Evolutionary conservation across 2,797 vertebrate genomes (phyloP).

Genomic region (Rhincodon typus): DNA sequence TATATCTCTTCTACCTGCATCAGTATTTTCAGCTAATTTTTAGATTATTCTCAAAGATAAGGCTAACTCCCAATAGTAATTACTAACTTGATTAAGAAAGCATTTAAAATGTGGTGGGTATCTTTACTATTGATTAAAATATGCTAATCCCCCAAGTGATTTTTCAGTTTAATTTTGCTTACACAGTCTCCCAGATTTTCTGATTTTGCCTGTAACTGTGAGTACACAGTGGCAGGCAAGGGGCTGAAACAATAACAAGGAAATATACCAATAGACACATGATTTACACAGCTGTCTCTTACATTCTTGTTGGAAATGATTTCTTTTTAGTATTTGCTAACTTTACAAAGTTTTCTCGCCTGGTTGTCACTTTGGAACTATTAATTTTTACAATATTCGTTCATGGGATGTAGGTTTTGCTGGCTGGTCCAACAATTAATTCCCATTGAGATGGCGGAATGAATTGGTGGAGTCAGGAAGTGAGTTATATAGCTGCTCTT

Average conservation of each 20-base stretch:
- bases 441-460: no score
- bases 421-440: no score
- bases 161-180: no score
- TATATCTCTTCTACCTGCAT: neutral
- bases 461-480: no score
- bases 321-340: neutral
- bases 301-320: neutral
- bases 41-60: neutral
- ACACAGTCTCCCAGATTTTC: no score
- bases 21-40: neutral
- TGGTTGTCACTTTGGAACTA: neutral
- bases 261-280: neutral
- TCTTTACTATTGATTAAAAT: neutral
- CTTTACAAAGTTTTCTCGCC: neutral
- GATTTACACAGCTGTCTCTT: no score
- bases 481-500: no score
- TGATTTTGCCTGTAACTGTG: no score
- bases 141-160: no score
- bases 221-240: no score
- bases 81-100: neutral
- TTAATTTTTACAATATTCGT: no score
- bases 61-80: neutral
- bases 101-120: neutral
- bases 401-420: no score
- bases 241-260: neutral